These are phyloP conservation scores for Thrips palmi DNA, from an alignment of 1,140 invertebrate species.

Conservation along the genomic window DNA sequence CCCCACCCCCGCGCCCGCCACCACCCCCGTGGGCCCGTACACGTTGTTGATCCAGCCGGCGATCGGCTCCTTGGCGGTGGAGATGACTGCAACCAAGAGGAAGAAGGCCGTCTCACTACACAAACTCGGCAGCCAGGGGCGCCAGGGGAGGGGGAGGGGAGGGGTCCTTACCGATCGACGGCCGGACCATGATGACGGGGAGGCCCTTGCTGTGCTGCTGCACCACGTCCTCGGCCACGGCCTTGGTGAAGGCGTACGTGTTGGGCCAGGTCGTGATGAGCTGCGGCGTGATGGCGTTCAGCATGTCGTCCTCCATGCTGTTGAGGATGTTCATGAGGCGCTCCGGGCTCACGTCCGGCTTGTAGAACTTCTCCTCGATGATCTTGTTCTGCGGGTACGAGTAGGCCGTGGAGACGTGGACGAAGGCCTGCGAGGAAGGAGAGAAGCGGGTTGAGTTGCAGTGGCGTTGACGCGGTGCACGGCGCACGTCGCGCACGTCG, in stretches of 20 bases:
- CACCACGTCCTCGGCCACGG: slow-evolving; percentile 55
- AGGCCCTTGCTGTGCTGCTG: slow-evolving; percentile 41
- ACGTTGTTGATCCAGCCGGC: slow-evolving; percentile 47
- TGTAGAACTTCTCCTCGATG: slow-evolving; percentile 48
- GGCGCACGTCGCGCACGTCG: no score
- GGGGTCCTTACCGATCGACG: slow-evolving; percentile 45
- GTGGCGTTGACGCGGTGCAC: no score
- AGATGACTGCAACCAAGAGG: no score
- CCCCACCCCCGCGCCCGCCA: slow-evolving; percentile 28
- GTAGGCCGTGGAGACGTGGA: slow-evolving; percentile 52
- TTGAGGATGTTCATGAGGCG: slow-evolving; percentile 32
- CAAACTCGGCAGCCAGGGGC: no score
- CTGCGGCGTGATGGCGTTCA: slow-evolving; percentile 31
- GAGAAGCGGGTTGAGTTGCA: slow-evolving; percentile 5
- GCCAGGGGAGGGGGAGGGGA: no score
- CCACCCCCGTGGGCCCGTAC: slow-evolving; percentile 38
- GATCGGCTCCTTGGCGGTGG: slow-evolving; percentile 48
- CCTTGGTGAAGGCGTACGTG: slow-evolving; percentile 72
- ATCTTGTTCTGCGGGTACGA: slow-evolving; percentile 35
- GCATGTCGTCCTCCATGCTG: slow-evolving; percentile 29
- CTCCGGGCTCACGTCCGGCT: slow-evolving; percentile 38
- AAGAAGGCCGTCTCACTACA: no score
- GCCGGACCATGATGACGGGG: slow-evolving; percentile 52
- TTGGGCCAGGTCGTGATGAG: slow-evolving; percentile 45
- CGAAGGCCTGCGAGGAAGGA: slow-evolving; percentile 27